These are phyloP conservation scores for Saguinus midas DNA, from an alignment of 2,113 vertebrate genomes.

Conservation along the genomic window DNA sequence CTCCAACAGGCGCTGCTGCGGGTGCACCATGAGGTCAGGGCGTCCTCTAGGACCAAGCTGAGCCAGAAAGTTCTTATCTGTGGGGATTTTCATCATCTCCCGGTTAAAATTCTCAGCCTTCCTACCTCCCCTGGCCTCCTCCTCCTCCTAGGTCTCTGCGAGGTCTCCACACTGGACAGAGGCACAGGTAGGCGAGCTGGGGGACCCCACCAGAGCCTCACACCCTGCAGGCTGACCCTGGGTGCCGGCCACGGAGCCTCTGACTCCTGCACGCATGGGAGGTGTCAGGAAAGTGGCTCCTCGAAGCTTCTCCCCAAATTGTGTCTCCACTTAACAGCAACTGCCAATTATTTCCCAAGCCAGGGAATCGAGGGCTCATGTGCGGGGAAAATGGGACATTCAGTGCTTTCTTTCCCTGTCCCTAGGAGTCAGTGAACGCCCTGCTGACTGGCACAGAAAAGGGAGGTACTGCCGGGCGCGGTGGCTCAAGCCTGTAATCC, in stretches of 20 bases:
- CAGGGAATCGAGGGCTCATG: neutral
- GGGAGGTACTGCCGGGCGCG: neutral
- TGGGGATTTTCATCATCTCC: neutral
- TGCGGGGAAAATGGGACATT: neutral
- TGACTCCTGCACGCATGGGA: neutral
- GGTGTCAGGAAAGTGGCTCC: neutral
- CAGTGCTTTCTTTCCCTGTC: neutral
- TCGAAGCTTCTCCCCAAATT: neutral
- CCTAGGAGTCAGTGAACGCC: neutral
- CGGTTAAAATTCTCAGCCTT: neutral
- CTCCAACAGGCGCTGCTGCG: neutral
- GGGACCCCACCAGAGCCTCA: rapidly evolving
- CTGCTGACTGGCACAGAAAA: neutral
- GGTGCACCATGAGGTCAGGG: neutral
- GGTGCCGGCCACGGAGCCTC: rapidly evolving
- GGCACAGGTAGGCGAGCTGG: neutral
- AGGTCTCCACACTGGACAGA: neutral
- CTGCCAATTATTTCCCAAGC: rapidly evolving
- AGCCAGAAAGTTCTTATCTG: neutral
- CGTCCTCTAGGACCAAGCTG: too few species aligned
- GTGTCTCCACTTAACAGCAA: neutral
- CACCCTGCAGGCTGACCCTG: rapidly evolving
- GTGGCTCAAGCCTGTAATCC: too few species aligned
- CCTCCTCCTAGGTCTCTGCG: neutral
- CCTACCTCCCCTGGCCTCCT: neutral